Evolutionary conservation across 64 coral and sea anemone species (phyloP), one percentile per base, ranked within the genome.

Genomic region (Anthopleura sola): DNA sequence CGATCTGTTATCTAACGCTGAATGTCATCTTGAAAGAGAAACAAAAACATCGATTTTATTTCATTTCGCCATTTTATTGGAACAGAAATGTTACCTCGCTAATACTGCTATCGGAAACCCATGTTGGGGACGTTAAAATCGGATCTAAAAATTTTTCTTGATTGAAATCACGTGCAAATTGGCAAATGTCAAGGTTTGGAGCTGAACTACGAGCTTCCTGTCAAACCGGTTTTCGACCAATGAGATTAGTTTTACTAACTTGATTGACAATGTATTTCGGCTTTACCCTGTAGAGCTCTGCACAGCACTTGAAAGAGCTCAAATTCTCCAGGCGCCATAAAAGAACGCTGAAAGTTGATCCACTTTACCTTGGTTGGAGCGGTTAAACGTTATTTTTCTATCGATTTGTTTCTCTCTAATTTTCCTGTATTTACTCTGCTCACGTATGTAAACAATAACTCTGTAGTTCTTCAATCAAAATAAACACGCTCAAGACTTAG

Each of bases 221-320:
- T 83, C 44, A 83, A 83, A 83, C 82, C 21, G 49, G 82, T 83
- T 83, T 79, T 83, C 6, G 12, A 57, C 82, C 82, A 83, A 83
- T 83, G 29, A 60, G 28, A 83, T 71, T 71, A 83, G 48, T 49
- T 56, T 36, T 56, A 20, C 33, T 38, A 18, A 24, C 8, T 11
- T 55, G 23, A 83, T 34, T 83, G 82, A 83, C 50, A 54, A 51
- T 20, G 5, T 36, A 13, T 17, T 21, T 83, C 48, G 82, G 82
- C 82, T 83, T 83, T 83, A 83, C 82, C 82, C 82, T 83, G 82
- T 60, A 38, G 18, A 46, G 39, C 31, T 31, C 66, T 71, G 26
- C 66, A 62, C 12, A 71, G 14, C 66, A 71, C 31, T 34, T 34
- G 66, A 66, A 11, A 37, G 24, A 79, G 37, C 38, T 79, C 76